phyloP scores from a whole-genome alignment of 2,888 invertebrate genomes.

The Cheilosia soror region DNA sequence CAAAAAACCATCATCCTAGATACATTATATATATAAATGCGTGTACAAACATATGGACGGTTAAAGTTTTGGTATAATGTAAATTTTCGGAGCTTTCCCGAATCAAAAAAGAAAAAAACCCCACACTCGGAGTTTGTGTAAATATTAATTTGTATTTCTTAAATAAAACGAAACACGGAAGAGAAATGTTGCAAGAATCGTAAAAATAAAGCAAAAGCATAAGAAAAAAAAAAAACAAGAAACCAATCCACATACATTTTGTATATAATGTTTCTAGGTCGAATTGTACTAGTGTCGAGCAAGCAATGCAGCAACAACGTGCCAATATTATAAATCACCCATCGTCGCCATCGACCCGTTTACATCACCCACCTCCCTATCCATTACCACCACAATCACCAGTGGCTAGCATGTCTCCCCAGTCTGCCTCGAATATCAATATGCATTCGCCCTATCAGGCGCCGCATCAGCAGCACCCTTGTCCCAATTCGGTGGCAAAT shows the following conservation, averaged over 20 bases:
- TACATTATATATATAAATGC: constrained; percentile 83
- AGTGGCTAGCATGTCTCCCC: constrained; percentile 51
- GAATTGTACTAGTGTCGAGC: constrained; percentile 82
- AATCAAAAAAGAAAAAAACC: constrained; percentile 26
- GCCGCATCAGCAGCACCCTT: constrained; percentile 69
- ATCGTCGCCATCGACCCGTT: constrained; percentile 44
- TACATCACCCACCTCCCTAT: constrained; percentile 77
- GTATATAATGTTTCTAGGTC: constrained; percentile 85
- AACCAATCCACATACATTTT: constrained; percentile 79
- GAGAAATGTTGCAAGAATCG: constrained; percentile 74
- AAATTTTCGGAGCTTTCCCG: constrained; percentile 40
- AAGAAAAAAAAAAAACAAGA: constrained; percentile 59
- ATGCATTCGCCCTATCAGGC: constrained; percentile 62
- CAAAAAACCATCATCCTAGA: constrained; percentile 78
- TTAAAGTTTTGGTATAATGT: constrained; percentile 63
- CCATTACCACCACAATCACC: constrained; percentile 63
- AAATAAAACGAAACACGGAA: constrained; percentile 57
- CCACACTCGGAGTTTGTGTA: constrained; percentile 44
- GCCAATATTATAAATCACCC: constrained; percentile 76
- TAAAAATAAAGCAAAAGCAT: not conserved
- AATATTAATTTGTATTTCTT: constrained; percentile 49
- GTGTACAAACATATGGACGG: constrained; percentile 80
- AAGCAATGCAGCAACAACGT: constrained; percentile 82
- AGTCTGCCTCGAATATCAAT: constrained; percentile 47
- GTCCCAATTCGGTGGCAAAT: not conserved